A percentile compares a stretch with the other conserved stretches of the same genome.
Conservation (phyloP, 2,797 vertebrate genomes). For the Adelosebastes latens region DNA sequence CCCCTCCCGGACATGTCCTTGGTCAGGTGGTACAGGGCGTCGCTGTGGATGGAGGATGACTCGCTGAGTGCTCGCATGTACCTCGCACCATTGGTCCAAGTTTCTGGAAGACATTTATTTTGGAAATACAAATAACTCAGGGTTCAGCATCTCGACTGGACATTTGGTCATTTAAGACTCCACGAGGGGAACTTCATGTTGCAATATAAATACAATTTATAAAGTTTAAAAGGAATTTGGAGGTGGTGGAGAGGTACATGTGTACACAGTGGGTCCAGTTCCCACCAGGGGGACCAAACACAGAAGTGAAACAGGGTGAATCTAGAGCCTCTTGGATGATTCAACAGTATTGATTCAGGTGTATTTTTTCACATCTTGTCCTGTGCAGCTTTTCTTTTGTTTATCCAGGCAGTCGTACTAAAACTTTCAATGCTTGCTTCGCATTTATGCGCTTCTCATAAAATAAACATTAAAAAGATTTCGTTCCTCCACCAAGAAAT, state of each 20-base stretch:
- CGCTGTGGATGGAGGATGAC: conserved; percentile 80
- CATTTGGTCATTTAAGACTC: neutral
- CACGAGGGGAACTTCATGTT: neutral
- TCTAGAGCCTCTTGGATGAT: conserved; percentile 32
- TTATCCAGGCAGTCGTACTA: neutral
- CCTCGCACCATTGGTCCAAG: conserved; percentile 24
- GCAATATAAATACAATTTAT: neutral
- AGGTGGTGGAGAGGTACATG: neutral
- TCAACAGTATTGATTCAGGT: conserved; percentile 48
- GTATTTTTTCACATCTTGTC: conserved; percentile 44
- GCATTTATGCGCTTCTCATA: neutral
- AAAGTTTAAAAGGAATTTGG: neutral
- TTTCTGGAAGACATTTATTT: conserved; percentile 53
- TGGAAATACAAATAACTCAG: neutral
- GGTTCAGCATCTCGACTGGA: neutral
- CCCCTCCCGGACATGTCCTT: conserved; percentile 61
- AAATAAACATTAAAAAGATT: neutral
- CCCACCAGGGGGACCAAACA: conserved; percentile 10
- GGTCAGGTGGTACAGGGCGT: conserved; percentile 80
- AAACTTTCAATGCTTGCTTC: neutral
- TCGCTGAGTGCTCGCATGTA: conserved; percentile 68
- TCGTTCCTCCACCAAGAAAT: neutral
- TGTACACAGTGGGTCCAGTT: neutral
- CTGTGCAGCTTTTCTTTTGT: conserved; percentile 6
- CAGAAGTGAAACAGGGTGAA: neutral